phyloP scores from a whole-genome alignment of 1,140 invertebrate species.

The Gryllus bimaculatus region DNA sequence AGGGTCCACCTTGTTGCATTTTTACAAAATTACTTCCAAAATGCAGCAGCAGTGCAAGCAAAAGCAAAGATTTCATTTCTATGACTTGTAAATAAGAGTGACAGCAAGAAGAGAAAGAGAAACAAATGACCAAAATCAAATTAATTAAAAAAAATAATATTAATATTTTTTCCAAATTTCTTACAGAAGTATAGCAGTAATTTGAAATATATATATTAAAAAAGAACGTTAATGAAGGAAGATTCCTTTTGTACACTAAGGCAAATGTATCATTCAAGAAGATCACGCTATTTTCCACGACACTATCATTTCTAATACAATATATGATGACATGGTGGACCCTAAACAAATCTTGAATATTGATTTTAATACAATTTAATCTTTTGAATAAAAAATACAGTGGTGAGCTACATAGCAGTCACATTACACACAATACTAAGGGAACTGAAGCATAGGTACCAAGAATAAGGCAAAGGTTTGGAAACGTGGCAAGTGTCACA shows the following conservation, averaged over 20 bases:
- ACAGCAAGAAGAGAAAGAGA: background rate
- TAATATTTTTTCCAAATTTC: background rate
- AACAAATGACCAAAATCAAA: background rate
- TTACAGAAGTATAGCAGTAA: background rate
- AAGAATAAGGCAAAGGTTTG: background rate
- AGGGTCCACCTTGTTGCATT: background rate
- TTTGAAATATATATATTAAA: background rate
- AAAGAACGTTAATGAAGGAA: background rate
- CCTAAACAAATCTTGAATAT: background rate
- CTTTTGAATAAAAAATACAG: conserved; percentile 7
- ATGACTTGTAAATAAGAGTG: background rate
- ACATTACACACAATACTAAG: conserved; percentile 15
- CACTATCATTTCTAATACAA: background rate
- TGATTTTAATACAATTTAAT: background rate
- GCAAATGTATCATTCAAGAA: background rate
- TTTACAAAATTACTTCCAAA: background rate
- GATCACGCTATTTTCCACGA: background rate
- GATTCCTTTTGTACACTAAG: background rate
- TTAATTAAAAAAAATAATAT: background rate
- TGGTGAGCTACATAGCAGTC: conserved; percentile 17
- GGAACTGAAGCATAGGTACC: conserved; percentile 13
- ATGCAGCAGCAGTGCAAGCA: background rate
- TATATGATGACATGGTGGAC: background rate
- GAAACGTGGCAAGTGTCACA: background rate
- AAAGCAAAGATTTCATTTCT: background rate